Evolutionary conservation across 2,113 vertebrate species (phyloP).

Genomic region (Himantopus leucocephalus): DNA sequence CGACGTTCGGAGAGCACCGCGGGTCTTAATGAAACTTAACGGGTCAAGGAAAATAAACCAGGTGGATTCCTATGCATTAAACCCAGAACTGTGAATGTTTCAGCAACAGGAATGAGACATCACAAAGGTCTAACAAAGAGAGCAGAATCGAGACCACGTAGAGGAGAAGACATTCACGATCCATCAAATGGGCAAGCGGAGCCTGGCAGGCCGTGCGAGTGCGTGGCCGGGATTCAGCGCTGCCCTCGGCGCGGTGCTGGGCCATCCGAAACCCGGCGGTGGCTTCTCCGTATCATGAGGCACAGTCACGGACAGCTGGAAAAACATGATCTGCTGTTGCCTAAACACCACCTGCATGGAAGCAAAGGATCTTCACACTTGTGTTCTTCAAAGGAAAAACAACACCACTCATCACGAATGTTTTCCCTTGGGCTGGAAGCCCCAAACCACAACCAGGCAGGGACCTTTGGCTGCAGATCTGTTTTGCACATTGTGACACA

Average conservation of each 20-base stretch:
- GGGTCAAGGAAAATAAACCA: neutral
- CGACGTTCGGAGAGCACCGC: neutral
- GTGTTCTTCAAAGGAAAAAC: neutral
- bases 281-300: neutral
- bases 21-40: neutral
- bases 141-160: neutral
- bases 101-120: neutral
- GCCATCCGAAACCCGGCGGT: rapidly evolving
- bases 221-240: neutral
- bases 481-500: neutral
- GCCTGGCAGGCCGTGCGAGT: neutral
- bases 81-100: neutral
- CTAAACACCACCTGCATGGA: neutral
- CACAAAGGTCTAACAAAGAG: neutral
- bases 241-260: neutral
- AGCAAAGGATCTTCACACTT: neutral
- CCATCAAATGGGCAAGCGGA: neutral
- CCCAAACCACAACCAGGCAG: neutral
- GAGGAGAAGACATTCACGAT: neutral
- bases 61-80: neutral
- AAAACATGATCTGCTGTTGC: slow-evolving; percentile 34
- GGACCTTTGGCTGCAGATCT: neutral
- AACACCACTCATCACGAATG: neutral
- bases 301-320: slow-evolving; percentile 1
- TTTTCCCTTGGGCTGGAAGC: neutral